These are phyloP conservation scores for Alethe diademata DNA, from an alignment of 2,113 vertebrate genomes.

Conservation along the genomic window DNA sequence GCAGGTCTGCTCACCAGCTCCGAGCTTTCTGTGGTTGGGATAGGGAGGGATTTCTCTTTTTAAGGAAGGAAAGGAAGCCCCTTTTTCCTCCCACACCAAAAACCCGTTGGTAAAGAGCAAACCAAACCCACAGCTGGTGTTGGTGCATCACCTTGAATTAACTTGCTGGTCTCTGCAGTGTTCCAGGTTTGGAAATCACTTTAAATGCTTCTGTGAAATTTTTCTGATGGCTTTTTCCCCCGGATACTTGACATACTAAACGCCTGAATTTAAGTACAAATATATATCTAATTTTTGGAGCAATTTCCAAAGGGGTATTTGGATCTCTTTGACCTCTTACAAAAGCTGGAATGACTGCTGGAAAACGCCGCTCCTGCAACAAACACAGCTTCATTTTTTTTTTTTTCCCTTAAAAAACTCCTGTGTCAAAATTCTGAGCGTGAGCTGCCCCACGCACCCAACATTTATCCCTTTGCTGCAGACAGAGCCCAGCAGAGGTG, in stretches of 20 bases:
- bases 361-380: neutral
- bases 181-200: neutral
- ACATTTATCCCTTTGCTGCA: too few species aligned
- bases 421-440: fast-evolving
- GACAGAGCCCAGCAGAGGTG: fast-evolving
- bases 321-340: neutral
- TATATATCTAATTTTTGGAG: fast-evolving
- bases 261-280: neutral
- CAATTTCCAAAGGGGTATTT: neutral
- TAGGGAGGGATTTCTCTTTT: neutral
- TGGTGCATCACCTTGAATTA: neutral
- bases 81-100: neutral
- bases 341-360: fast-evolving
- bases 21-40: fast-evolving
- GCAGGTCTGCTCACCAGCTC: neutral
- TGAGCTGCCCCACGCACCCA: fast-evolving
- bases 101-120: fast-evolving
- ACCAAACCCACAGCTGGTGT: neutral
- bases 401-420: neutral
- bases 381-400: neutral
- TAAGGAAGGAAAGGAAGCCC: neutral
- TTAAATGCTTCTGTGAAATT: neutral
- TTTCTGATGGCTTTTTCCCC: neutral
- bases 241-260: neutral
- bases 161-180: neutral